Evolutionary conservation across 1,140 invertebrate genomes (phyloP).

Genomic region (Brachystomella parvula): DNA sequence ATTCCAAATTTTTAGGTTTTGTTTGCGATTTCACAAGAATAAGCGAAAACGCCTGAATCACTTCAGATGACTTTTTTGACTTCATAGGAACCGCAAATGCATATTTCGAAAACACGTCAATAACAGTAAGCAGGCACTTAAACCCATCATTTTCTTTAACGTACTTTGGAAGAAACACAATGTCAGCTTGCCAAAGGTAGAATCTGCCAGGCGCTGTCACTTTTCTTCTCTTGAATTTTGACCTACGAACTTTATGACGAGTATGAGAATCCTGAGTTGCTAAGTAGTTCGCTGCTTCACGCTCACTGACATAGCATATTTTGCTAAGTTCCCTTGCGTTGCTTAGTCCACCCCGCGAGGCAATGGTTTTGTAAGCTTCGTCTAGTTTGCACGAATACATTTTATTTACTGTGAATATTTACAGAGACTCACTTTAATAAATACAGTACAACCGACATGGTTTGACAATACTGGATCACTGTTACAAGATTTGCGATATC

Average conservation of each 20-base stretch:
- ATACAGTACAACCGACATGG: neutral
- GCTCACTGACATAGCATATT: neutral
- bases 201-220: slow-evolving; percentile 24
- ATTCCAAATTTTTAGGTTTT: slow-evolving; percentile 15
- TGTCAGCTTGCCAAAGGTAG: slow-evolving; percentile 56
- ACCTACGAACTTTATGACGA: neutral
- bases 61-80: slow-evolving; percentile 20
- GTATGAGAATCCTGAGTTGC: slow-evolving; percentile 45
- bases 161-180: slow-evolving; percentile 46
- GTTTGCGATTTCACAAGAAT: neutral
- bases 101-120: slow-evolving; percentile 17
- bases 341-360: slow-evolving; percentile 4
- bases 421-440: too few species aligned
- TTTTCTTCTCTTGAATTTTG: slow-evolving; percentile 5
- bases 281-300: slow-evolving; percentile 45
- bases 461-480: slow-evolving; percentile 1
- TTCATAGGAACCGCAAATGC: slow-evolving; percentile 18
- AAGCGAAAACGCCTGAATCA: slow-evolving; percentile 12
- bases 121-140: slow-evolving; percentile 14
- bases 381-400: too few species aligned
- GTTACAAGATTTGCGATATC: neutral
- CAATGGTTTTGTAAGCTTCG: neutral
- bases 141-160: slow-evolving; percentile 14
- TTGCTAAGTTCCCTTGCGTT: neutral
- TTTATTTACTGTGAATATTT: too few species aligned